phyloP scores from a whole-genome alignment of 2,113 vertebrate species.

The Actenoides lindsayi region DNA sequence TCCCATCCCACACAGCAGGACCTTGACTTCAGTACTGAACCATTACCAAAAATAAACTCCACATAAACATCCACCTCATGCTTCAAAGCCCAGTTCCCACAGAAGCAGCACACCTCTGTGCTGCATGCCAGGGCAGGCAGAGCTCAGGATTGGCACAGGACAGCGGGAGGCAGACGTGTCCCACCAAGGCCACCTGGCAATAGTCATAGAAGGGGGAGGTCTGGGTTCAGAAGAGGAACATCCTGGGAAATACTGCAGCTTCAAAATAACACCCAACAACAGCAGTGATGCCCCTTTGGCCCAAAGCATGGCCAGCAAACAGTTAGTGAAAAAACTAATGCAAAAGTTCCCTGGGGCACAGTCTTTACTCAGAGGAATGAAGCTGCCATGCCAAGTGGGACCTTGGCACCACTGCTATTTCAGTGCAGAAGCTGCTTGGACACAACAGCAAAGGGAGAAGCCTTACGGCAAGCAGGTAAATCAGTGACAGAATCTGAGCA shows the following conservation, averaged over 20 bases:
- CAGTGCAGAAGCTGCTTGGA: neutral
- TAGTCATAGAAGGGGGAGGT: neutral
- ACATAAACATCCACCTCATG: accelerated
- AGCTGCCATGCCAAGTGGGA: neutral
- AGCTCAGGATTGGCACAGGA: neutral
- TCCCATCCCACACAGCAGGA: neutral
- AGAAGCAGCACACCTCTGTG: neutral
- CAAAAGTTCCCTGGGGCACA: neutral
- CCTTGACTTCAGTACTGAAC: neutral
- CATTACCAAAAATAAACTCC: neutral
- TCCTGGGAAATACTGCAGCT: neutral
- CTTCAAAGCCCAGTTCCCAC: neutral
- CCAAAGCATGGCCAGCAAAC: neutral
- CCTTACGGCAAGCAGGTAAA: neutral
- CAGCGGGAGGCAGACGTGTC: accelerated
- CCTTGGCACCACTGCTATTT: neutral
- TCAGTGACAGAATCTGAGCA: neutral
- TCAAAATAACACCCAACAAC: neutral
- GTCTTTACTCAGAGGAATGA: neutral
- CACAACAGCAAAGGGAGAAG: neutral
- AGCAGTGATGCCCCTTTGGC: neutral
- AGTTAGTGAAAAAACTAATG: neutral
- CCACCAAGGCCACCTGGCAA: neutral
- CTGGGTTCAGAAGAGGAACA: neutral
- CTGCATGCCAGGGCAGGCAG: neutral